Conservation (phyloP, 2,797 vertebrate genomes). For the Podarcis lilfordi region DNA sequence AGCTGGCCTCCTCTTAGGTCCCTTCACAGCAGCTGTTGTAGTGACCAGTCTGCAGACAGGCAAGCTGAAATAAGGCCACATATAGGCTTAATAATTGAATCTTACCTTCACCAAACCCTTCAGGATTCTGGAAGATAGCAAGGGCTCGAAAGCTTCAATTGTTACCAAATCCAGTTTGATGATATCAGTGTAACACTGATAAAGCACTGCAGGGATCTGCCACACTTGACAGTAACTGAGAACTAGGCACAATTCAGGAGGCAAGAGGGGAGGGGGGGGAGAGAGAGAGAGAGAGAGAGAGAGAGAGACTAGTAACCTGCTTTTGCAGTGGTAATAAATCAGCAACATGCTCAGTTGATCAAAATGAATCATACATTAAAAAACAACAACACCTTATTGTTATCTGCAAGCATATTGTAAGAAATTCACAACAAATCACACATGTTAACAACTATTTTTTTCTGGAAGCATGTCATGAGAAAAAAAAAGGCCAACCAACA, state of each 20-base stretch:
- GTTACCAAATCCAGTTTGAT: constrained; percentile 86
- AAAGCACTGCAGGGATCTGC: constrained; percentile 84
- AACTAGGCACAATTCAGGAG: constrained; percentile 74
- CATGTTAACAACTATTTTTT: background rate
- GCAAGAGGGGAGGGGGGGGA: background rate
- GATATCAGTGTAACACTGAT: constrained; percentile 91
- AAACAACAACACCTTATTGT: background rate
- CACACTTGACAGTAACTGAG: constrained; percentile 92
- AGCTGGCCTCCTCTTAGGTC: too few relatives aligned
- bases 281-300: fast-evolving
- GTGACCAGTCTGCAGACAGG: background rate
- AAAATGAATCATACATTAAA: background rate
- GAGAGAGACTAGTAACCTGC: background rate
- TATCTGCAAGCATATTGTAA: too few relatives aligned
- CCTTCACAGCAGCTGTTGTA: background rate
- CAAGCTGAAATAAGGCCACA: background rate
- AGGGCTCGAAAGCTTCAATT: constrained; percentile 86
- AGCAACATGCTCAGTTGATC: background rate
- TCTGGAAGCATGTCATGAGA: too few relatives aligned
- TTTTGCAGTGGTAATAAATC: background rate
- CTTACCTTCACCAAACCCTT: constrained; percentile 85
- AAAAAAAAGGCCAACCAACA: background rate
- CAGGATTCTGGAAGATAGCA: constrained; percentile 78
- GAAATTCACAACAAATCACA: too few relatives aligned
- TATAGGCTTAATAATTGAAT: background rate